phyloP scores from a whole-genome alignment of 2,113 vertebrate genomes.

The Lophotis ruficrista region DNA sequence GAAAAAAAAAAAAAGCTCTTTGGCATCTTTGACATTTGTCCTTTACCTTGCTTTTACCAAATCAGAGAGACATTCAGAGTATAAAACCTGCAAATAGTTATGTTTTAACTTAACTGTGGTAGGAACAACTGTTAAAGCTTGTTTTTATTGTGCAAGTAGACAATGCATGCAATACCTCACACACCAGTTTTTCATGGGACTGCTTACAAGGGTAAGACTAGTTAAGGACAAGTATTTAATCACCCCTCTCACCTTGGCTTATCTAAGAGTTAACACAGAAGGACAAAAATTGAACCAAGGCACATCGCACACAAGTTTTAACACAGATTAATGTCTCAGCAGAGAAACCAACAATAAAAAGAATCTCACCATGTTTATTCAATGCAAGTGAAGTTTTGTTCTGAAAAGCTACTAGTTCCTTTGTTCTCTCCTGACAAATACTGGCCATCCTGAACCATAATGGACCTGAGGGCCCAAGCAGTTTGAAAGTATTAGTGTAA shows the following conservation, averaged over 20 bases:
- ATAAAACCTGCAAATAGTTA: neutral
- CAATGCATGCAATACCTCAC: neutral
- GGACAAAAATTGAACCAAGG: neutral
- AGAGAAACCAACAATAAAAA: neutral
- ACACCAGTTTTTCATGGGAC: neutral
- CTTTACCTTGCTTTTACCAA: neutral
- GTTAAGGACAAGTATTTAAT: neutral
- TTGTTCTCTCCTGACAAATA: neutral
- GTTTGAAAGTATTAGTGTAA: neutral
- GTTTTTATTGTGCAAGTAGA: neutral
- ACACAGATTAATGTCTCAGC: neutral
- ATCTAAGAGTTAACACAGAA: neutral
- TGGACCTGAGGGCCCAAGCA: neutral
- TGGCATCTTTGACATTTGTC: neutral
- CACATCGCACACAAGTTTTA: neutral
- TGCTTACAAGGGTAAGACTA: neutral
- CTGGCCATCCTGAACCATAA: neutral
- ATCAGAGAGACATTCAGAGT: fast-evolving
- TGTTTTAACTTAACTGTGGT: neutral
- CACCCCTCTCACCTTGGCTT: neutral
- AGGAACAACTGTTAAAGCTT: neutral
- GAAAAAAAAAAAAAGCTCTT: neutral
- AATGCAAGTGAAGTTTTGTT: neutral
- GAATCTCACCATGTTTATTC: neutral
- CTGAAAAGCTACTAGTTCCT: neutral